Evolutionary conservation across 2,113 vertebrate species (phyloP).

Genomic region (Podocnemis expansa): DNA sequence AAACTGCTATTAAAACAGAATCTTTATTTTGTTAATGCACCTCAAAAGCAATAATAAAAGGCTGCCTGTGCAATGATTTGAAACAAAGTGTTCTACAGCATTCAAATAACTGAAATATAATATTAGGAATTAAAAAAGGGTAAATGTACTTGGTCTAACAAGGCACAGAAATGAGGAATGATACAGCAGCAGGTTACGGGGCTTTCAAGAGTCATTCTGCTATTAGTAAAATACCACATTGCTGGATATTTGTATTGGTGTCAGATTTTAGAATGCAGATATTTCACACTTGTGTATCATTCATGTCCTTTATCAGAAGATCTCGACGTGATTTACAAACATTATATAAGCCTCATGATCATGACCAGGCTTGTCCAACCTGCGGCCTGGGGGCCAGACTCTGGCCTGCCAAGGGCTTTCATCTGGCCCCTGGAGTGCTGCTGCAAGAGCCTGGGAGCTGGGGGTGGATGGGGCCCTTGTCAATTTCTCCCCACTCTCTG

Average conservation of each 20-base stretch:
- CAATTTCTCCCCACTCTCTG: too few species aligned
- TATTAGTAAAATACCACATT: neutral
- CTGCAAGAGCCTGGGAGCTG: too few species aligned
- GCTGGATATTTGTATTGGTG: neutral
- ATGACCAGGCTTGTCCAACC: too few species aligned
- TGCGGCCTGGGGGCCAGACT: too few species aligned
- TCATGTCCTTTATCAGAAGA: neutral
- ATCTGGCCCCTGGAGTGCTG: too few species aligned
- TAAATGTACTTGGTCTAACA: neutral
- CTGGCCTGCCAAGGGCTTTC: too few species aligned
- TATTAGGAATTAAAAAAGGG: neutral
- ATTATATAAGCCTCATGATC: neutral
- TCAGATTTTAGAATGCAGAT: neutral
- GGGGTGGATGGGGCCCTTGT: too few species aligned
- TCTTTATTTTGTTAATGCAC: neutral
- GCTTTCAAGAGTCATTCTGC: neutral
- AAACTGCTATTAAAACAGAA: neutral
- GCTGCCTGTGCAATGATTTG: neutral
- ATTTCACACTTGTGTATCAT: neutral
- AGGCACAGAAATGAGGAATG: neutral
- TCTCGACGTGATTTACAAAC: neutral
- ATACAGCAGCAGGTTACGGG: neutral
- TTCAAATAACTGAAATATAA: neutral
- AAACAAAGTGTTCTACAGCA: neutral
- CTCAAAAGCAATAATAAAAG: neutral